Evolutionary conservation across 2,113 vertebrate species (phyloP), one percentile per base, ranked within the genome.

Genomic region (Erythrocercus mccallii): DNA sequence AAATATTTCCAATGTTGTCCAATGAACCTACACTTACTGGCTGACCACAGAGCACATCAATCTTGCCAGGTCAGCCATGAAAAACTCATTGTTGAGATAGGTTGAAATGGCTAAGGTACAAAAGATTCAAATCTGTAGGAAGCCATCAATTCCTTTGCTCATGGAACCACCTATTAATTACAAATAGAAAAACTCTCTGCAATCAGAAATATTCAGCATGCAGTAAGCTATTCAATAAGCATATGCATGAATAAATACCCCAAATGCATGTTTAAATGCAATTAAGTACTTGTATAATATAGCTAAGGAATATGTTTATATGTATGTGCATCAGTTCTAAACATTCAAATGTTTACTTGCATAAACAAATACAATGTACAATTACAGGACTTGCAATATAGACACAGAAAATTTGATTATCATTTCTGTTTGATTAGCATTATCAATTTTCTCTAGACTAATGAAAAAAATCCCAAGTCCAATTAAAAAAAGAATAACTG

Each of bases 331-430:
- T 72, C 21, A n/a, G 2, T 80, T 94, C 45, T 77, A 91, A 73
- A 37, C 28, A 94, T 82, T 89, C 66, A 95, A 94, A 94, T 90
- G 27, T 56, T 89, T 79, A 45, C 48, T 94, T 90, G 40, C 70
- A 74, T 93, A 92, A 57, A 54, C 74, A 90, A 92, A 94, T 74
- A 15, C 25, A 68, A 47, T 21, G 18, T 66, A 65, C 15, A 66
- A 37, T 73, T 92, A 45, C 37, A 81, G 18, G 19, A 66, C 15
- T 71, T 92, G 33, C 47, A 83, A 51, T 90, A 28, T 38, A 93
- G 24, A 82, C 37, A 17, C 51, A 70, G 60, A 64, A 88, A 90
- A 82, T 54, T 66, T 85, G 2, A 73, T 82, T 81, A 66, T 54
- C 19, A 42, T 88, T 93, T 90, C 28, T 38, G 35, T 90, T 95